Evolutionary conservation across 2,113 vertebrate species (phyloP).

Genomic region (Takifugu bimaculatus): DNA sequence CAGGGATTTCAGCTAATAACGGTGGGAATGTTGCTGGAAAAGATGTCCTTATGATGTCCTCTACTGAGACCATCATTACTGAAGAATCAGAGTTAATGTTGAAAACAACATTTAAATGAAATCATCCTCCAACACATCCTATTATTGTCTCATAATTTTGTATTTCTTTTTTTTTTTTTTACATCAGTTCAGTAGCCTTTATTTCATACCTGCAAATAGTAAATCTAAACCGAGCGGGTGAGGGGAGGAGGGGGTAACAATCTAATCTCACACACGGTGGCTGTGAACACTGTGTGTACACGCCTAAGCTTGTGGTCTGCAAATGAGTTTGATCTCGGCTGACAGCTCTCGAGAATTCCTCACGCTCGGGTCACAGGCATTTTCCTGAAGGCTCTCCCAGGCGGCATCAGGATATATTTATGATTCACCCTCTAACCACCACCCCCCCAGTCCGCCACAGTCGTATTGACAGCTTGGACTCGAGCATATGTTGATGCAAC

Average conservation of each 20-base stretch:
- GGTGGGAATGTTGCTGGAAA: no score
- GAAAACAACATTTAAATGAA: no score
- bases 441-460: conserved; percentile 51
- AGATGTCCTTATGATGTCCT: no score
- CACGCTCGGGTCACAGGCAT: conserved; percentile 65
- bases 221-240: conserved; percentile 7
- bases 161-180: no score
- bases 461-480: conserved; percentile 59
- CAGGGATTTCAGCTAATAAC: no score
- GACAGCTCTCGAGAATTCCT: conserved; percentile 69
- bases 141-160: no score
- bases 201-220: background rate
- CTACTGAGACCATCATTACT: no score
- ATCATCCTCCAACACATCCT: no score
- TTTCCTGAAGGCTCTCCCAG: conserved; percentile 58
- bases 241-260: conserved; percentile 13
- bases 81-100: no score
- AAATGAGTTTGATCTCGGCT: conserved; percentile 69
- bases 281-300: conserved; percentile 43
- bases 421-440: conserved; percentile 63
- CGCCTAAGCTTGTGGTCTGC: conserved; percentile 55
- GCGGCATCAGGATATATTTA: conserved; percentile 51
- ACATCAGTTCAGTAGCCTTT: no score
- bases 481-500: conserved; percentile 32
- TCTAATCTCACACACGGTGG: conserved; percentile 36